Conservation (phyloP, 2,888 invertebrate genomes). For the Microctonus hyperodae region DNA sequence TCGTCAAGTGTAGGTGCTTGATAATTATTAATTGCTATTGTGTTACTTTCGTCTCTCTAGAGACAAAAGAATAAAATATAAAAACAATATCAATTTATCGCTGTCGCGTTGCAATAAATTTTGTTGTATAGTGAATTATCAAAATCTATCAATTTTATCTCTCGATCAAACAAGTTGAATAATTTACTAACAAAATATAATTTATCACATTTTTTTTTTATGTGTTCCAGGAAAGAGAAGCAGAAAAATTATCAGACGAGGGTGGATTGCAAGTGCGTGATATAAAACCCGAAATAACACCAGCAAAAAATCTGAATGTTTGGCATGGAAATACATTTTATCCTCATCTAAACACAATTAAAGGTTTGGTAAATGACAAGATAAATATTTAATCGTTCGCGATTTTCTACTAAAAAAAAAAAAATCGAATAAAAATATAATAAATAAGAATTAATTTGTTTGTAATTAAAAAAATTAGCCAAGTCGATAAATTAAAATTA, state of each 20-base stretch:
- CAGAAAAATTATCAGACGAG: conserved; percentile 57
- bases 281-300: conserved; percentile 52
- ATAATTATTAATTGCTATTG: too few relatives aligned
- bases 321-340: conserved; percentile 57
- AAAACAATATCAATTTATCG: not conserved
- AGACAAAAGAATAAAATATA: not conserved
- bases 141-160: conserved; percentile 33
- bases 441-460: not conserved
- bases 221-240: conserved; percentile 54
- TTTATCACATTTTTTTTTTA: conserved; percentile 9
- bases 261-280: conserved; percentile 47
- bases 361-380: conserved; percentile 44
- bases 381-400: conserved; percentile 11
- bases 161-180: conserved; percentile 4
- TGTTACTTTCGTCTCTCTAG: not conserved
- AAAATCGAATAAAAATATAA: not conserved
- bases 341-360: conserved; percentile 52
- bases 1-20: not conserved
- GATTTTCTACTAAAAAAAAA: not conserved
- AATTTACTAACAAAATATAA: not conserved
- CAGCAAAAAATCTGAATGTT: conserved; percentile 53
- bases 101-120: not conserved
- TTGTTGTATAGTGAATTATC: conserved; percentile 23
- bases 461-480: too few relatives aligned
- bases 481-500: too few relatives aligned